A percentile compares a stretch with the other conserved stretches of the same genome.
Conservation (phyloP, 1,140 invertebrate genomes). For the Augochlora pura region DNA sequence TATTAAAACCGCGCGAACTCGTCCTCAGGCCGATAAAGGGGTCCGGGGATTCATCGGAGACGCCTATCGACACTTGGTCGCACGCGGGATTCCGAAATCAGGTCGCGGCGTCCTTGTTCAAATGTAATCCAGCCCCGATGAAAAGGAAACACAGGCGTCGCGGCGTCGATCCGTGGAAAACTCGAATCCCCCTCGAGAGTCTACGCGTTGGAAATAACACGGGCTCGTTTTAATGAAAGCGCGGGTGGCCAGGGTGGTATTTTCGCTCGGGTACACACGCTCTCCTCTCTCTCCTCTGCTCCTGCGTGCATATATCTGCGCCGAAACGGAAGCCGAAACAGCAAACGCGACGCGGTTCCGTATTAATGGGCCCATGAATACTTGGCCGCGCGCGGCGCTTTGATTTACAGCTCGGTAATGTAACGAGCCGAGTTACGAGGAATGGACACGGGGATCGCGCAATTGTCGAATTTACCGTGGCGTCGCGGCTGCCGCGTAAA, state of each 20-base stretch:
- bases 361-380: conserved; percentile 22
- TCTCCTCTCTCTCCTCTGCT: not conserved
- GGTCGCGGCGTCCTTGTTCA: conserved; percentile 46
- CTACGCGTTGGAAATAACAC: conserved; percentile 16
- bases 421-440: conserved; percentile 2
- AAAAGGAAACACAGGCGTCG: conserved; percentile 31
- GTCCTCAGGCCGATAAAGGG: not conserved
- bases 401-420: conserved; percentile 4
- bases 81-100: conserved; percentile 22
- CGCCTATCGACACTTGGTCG: conserved; percentile 3
- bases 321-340: not conserved
- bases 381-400: not conserved
- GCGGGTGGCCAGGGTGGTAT: not conserved
- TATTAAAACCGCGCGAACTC: not conserved
- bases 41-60: conserved; percentile 8
- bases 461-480: not conserved
- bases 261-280: not conserved
- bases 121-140: conserved; percentile 32
- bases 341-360: no score
- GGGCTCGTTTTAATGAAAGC: conserved; percentile 35
- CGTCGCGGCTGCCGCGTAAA: no score
- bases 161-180: conserved; percentile 29
- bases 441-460: not conserved
- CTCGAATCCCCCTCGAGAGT: conserved; percentile 11
- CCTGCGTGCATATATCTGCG: not conserved